Evolutionary conservation across 2,113 vertebrate genomes (phyloP).

Genomic region (Xyliphius kryptos): DNA sequence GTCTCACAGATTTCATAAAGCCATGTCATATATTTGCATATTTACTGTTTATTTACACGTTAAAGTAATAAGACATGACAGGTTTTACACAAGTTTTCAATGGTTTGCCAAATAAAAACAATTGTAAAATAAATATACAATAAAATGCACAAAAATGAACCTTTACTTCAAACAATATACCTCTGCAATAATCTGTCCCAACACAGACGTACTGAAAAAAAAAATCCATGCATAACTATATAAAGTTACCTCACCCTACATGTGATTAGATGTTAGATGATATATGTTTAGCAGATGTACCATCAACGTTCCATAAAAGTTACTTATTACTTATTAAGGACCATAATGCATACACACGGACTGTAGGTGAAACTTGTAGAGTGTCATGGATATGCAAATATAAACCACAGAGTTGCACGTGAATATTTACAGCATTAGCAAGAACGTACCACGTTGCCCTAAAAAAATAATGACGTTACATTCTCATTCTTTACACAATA

Average conservation of each 20-base stretch:
- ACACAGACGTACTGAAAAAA: conserved; percentile 1
- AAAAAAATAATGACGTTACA: conserved; percentile 28
- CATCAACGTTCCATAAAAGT: conserved; percentile 6
- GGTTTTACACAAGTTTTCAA: conserved; percentile 44
- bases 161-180: background rate
- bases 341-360: conserved; percentile 4
- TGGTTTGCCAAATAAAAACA: too few relatives aligned
- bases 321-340: background rate
- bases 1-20: too few relatives aligned
- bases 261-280: conserved; percentile 17
- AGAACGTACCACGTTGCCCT: conserved; percentile 58
- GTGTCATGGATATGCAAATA: conserved; percentile 26
- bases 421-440: conserved; percentile 45
- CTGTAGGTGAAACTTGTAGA: background rate
- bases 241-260: conserved; percentile 13
- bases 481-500: conserved; percentile 36
- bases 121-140: too few relatives aligned
- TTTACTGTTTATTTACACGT: conserved; percentile 65
- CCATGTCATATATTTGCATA: conserved; percentile 24
- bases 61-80: conserved; percentile 50
- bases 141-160: too few relatives aligned
- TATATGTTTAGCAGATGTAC: conserved; percentile 17
- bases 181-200: conserved; percentile 8
- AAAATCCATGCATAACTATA: conserved; percentile 18
- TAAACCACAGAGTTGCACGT: conserved; percentile 19